Percentiles rank a stretch among this genome's conserved stretches.
phyloP scores from a whole-genome alignment of 2,888 invertebrate genomes.

The Cryptus armator region DNA sequence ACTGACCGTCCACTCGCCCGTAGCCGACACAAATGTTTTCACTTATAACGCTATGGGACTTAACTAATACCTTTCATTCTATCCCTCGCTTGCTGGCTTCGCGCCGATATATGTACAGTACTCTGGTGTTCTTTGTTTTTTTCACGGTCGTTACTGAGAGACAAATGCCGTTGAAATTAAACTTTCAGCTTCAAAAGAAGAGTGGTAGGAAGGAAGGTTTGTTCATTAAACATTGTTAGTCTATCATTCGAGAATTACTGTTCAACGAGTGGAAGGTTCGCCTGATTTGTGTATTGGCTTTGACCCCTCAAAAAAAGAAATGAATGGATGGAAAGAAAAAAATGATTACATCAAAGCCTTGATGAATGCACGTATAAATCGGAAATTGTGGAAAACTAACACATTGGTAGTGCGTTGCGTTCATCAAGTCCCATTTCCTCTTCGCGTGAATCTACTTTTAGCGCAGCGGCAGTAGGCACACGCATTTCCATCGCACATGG shows the following conservation, averaged over 20 bases:
- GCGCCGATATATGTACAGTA: not conserved
- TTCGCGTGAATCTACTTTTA: conserved; percentile 76
- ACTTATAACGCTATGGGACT: not conserved
- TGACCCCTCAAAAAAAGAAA: too few relatives aligned
- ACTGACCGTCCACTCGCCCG: conserved; percentile 39
- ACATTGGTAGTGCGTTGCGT: not conserved
- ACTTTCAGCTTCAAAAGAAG: too few relatives aligned
- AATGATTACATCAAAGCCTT: not conserved
- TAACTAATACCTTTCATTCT: conserved; percentile 22
- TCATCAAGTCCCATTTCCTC: conserved; percentile 73
- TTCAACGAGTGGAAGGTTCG: too few relatives aligned
- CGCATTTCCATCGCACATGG: not conserved
- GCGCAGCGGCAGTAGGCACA: conserved; percentile 14
- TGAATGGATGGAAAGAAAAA: too few relatives aligned
- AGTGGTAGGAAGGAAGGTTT: too few relatives aligned
- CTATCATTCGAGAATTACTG: too few relatives aligned
- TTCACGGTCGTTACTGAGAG: not conserved
- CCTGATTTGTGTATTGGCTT: too few relatives aligned
- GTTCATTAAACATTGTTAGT: too few relatives aligned
- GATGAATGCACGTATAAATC: not conserved
- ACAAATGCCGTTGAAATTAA: too few relatives aligned
- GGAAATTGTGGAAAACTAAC: not conserved
- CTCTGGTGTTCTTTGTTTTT: not conserved
- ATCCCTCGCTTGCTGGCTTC: not conserved
- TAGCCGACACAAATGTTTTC: conserved; percentile 12